Percentiles rank a stretch among this genome's conserved stretches.
phyloP scores from a whole-genome alignment of 2,113 vertebrate genomes.

The Aspidoscelis tigris region DNA sequence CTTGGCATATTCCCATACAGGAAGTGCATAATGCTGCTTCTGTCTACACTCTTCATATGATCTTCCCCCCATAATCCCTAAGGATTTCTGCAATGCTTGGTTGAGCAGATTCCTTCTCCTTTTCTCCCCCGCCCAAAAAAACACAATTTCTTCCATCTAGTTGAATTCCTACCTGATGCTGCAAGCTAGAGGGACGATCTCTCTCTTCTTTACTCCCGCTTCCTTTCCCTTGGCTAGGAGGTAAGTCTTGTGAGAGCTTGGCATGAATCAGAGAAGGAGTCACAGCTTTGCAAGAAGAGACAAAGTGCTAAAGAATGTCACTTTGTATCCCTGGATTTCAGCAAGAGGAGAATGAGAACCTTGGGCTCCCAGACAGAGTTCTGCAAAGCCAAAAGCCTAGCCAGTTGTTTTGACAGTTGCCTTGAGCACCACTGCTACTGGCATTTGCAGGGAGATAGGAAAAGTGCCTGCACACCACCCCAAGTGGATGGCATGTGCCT shows the following conservation, averaged over 20 bases:
- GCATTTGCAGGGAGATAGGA: not conserved
- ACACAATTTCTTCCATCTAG: not conserved
- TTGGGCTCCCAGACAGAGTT: not conserved
- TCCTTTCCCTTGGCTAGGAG: not conserved
- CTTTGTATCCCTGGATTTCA: not conserved
- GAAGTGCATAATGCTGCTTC: not conserved
- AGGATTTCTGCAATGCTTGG: too few species aligned
- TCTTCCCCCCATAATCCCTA: too few species aligned
- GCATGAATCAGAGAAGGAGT: not conserved
- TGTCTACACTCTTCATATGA: too few species aligned
- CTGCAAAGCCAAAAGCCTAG: not conserved
- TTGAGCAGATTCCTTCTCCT: not conserved
- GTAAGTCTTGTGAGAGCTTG: not conserved
- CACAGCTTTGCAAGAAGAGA: not conserved
- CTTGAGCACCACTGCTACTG: not conserved
- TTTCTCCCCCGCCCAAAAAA: too few species aligned
- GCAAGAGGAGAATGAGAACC: too few species aligned
- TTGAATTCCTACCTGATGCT: not conserved
- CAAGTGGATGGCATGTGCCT: accelerated
- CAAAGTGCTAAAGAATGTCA: not conserved
- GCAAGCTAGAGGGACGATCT: too few species aligned
- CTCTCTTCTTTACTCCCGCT: accelerated
- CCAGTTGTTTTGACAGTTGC: not conserved
- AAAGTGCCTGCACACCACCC: not conserved
- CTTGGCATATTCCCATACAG: too few species aligned